Conservation (phyloP, 2,113 vertebrate species). For the Cromileptes altivelis region DNA sequence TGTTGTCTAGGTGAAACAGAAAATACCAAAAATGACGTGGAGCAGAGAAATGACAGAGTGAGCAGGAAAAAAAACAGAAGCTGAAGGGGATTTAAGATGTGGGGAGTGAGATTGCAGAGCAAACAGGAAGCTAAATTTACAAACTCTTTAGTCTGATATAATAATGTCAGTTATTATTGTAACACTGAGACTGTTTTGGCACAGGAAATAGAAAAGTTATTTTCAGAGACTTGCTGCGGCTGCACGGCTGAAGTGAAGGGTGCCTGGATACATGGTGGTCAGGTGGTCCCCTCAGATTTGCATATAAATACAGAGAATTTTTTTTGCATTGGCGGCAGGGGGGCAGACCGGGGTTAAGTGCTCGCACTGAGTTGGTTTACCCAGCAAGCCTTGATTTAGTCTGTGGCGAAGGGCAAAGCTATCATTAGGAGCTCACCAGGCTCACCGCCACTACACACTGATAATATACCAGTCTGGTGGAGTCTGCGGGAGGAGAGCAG, state of each 20-base stretch:
- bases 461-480: slow-evolving; percentile 44
- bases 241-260: not conserved
- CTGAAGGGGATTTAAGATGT: not conserved
- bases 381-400: slow-evolving; percentile 79
- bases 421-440: slow-evolving; percentile 79
- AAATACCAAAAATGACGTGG: slow-evolving; percentile 9
- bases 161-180: slow-evolving; percentile 19
- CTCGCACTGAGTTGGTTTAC: slow-evolving; percentile 74
- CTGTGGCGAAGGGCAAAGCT: slow-evolving; percentile 72
- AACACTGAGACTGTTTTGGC: slow-evolving; percentile 11
- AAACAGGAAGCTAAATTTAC: slow-evolving; percentile 8
- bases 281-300: slow-evolving; percentile 64
- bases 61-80: not conserved
- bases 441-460: slow-evolving; percentile 58
- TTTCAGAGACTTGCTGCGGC: slow-evolving; percentile 9
- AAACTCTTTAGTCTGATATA: slow-evolving; percentile 17
- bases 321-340: slow-evolving; percentile 53
- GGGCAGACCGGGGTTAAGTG: slow-evolving; percentile 77
- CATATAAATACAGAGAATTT: slow-evolving; percentile 73
- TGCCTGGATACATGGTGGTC: slow-evolving; percentile 39
- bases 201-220: slow-evolving; percentile 16
- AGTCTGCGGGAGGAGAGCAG: slow-evolving; percentile 36
- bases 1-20: not conserved
- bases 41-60: not conserved
- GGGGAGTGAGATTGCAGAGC: not conserved